Percentiles rank a stretch among this genome's conserved stretches.
phyloP scores from a whole-genome alignment of 2,888 invertebrate genomes.

The Agonum fuliginosum region DNA sequence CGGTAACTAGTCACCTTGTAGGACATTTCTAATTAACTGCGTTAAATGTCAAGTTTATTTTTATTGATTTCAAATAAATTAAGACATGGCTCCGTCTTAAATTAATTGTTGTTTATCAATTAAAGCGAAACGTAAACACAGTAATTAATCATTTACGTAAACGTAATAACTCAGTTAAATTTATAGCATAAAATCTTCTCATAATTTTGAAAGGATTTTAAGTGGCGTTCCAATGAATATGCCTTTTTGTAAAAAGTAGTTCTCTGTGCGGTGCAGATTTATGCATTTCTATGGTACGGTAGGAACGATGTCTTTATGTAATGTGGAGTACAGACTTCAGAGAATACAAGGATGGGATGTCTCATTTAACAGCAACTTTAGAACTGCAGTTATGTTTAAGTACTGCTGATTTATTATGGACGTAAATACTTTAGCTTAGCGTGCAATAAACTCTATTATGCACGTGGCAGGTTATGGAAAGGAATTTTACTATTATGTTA shows the following conservation, averaged over 20 bases:
- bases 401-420: constrained; percentile 17
- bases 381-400: constrained; percentile 50
- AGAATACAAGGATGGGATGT: neutral
- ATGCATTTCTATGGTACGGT: too few species aligned
- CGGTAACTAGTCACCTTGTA: neutral
- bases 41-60: neutral
- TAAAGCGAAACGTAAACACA: neutral
- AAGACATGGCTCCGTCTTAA: neutral
- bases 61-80: neutral
- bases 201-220: neutral
- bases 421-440: constrained; percentile 22
- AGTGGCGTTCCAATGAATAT: constrained; percentile 11
- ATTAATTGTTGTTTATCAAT: constrained; percentile 2
- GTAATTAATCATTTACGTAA: neutral
- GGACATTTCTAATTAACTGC: neutral
- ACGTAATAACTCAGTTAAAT: too few species aligned
- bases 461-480: constrained; percentile 3
- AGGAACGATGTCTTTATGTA: constrained; percentile 9
- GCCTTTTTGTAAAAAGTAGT: neutral
- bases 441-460: constrained; percentile 11
- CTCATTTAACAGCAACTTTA: constrained; percentile 46
- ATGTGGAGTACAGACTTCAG: constrained; percentile 8
- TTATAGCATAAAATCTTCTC: neutral
- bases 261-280: neutral
- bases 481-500: too few species aligned